Conservation (phyloP, 2,113 vertebrate genomes). For the Notechis scutatus region DNA sequence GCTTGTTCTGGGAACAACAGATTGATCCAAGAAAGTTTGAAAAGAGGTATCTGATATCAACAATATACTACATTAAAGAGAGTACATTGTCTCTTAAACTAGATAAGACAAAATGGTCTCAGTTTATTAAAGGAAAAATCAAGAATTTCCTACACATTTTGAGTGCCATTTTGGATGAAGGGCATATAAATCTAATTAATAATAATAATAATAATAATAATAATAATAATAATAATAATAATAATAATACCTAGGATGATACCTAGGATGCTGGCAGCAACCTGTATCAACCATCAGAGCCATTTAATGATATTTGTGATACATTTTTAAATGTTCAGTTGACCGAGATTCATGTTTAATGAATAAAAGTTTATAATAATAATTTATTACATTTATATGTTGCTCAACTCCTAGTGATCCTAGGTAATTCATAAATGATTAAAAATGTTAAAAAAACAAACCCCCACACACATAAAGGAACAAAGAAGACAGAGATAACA, state of each 20-base stretch:
- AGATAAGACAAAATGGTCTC: not conserved
- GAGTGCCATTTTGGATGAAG: not conserved
- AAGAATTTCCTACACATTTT: not conserved
- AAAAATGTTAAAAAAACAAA: not conserved
- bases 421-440: not conserved
- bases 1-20: not conserved
- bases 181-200: not conserved
- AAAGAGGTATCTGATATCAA: not conserved
- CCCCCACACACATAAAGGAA: not conserved
- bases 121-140: not conserved
- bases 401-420: not conserved
- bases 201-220: not conserved
- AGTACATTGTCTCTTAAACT: not conserved
- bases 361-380: not conserved
- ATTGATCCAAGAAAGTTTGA: not conserved
- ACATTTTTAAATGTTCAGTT: too few relatives aligned
- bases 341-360: too few relatives aligned
- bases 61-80: not conserved
- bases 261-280: too few relatives aligned
- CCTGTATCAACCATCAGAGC: too few relatives aligned
- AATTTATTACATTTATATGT: not conserved
- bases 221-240: not conserved
- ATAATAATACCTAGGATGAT: not conserved
- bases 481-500: not conserved
- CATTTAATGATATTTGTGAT: too few relatives aligned